phyloP scores from a whole-genome alignment of 2,113 vertebrate species.

The Cyphomyrus plagiostoma region DNA sequence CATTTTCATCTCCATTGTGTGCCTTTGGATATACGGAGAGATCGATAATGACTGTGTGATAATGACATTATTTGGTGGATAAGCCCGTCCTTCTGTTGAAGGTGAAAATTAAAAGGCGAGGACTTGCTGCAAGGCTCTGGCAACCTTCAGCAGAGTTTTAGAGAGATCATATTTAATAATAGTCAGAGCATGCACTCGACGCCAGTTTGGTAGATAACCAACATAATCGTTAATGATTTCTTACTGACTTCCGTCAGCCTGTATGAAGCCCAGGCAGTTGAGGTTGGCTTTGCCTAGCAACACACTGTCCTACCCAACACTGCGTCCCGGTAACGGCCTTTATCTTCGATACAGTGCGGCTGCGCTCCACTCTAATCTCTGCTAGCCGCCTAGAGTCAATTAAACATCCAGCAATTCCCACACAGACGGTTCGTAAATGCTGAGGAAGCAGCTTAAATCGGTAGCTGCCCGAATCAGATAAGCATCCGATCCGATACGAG shows the following conservation, averaged over 20 bases:
- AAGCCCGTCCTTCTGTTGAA: conserved; percentile 7
- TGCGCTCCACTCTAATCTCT: not conserved
- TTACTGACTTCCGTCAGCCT: not conserved
- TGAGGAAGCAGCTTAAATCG: not conserved
- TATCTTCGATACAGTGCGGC: not conserved
- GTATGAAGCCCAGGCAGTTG: not conserved
- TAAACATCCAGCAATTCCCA: not conserved
- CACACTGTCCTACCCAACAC: not conserved
- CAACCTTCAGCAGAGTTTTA: not conserved
- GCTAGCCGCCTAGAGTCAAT: not conserved
- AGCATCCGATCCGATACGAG: not conserved
- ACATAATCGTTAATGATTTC: conserved; percentile 1
- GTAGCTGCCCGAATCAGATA: not conserved
- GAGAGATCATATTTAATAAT: conserved; percentile 4
- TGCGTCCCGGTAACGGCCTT: not conserved
- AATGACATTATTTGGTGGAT: conserved; percentile 9
- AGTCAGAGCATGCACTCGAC: not conserved
- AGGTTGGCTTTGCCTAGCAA: not conserved
- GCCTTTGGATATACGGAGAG: not conserved
- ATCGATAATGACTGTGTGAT: conserved; percentile 9
- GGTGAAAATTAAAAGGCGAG: conserved; percentile 9
- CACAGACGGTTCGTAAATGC: not conserved
- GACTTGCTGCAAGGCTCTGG: not conserved
- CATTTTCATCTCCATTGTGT: conserved; percentile 8
- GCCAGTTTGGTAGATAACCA: not conserved